phyloP scores from a whole-genome alignment of 2,113 vertebrate genomes.

The Cyanocitta stelleri region DNA sequence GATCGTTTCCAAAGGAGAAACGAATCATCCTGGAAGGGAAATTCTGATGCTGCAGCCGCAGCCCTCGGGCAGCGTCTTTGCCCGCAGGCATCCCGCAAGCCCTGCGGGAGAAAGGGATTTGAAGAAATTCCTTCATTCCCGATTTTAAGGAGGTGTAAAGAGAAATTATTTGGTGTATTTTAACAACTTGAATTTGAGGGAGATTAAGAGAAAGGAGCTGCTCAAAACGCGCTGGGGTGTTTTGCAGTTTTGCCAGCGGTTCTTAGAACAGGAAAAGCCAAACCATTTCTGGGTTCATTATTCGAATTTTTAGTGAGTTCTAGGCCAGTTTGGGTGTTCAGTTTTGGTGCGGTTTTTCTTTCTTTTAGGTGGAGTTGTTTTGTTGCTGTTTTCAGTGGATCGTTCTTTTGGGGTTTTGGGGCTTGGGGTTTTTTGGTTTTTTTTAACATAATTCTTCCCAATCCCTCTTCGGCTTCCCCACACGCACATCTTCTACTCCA shows the following conservation, averaged over 20 bases:
- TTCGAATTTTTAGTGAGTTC: neutral
- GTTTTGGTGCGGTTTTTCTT: neutral
- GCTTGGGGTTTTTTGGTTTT: neutral
- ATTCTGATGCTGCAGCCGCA: fast-evolving
- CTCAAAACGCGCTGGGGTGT: neutral
- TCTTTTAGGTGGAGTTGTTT: fast-evolving
- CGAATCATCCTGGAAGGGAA: neutral
- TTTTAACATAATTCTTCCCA: neutral
- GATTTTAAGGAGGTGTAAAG: neutral
- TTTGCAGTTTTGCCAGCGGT: fast-evolving
- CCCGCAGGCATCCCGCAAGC: neutral
- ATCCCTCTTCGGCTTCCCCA: neutral
- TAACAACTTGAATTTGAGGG: neutral
- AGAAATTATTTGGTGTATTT: fast-evolving
- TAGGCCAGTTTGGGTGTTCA: fast-evolving
- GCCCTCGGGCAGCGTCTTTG: neutral
- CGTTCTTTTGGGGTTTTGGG: neutral
- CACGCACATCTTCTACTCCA: neutral
- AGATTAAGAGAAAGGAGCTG: neutral
- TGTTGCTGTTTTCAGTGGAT: neutral
- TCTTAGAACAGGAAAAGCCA: neutral
- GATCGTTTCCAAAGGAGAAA: neutral
- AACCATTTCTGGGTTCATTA: neutral
- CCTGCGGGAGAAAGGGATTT: neutral
- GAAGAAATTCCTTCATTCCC: fast-evolving